phyloP scores from a whole-genome alignment of 2,797 vertebrate species.

The Aeoliscus strigatus region DNA sequence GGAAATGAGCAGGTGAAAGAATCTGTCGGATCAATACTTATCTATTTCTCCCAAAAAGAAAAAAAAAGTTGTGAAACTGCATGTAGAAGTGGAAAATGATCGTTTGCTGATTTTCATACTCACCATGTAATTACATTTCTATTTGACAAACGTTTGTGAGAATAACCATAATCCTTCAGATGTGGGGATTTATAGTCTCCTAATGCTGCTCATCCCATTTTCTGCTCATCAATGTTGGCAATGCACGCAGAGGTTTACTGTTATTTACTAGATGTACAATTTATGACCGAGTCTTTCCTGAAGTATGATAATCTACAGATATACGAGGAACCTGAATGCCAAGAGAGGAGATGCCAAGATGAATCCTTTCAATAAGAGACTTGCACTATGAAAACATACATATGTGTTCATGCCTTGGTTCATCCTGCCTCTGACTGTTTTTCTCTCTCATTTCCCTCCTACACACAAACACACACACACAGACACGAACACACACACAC shows the following conservation, averaged over 20 bases:
- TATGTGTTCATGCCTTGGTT: constrained; percentile 13
- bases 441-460: constrained; percentile 44
- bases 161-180: constrained; percentile 74
- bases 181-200: constrained; percentile 69
- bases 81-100: constrained; percentile 43
- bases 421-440: constrained; percentile 32
- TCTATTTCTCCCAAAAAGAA: too few species aligned
- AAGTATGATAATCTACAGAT: constrained; percentile 52
- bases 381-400: constrained; percentile 7
- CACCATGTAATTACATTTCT: constrained; percentile 69
- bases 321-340: constrained; percentile 37
- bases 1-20: too few species aligned
- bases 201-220: constrained; percentile 75
- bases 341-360: constrained; percentile 26
- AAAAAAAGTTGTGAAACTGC: constrained; percentile 17
- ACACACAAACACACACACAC: constrained; percentile 22
- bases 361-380: constrained; percentile 8
- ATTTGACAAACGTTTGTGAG: constrained; percentile 70
- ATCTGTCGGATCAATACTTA: too few species aligned
- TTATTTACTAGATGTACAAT: constrained; percentile 63
- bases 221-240: constrained; percentile 67
- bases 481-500: neutral
- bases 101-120: constrained; percentile 66
- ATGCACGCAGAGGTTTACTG: constrained; percentile 55
- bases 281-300: constrained; percentile 47